Conservation (phyloP, 2,113 vertebrate genomes). For the Tychaedon coryphoeus region DNA sequence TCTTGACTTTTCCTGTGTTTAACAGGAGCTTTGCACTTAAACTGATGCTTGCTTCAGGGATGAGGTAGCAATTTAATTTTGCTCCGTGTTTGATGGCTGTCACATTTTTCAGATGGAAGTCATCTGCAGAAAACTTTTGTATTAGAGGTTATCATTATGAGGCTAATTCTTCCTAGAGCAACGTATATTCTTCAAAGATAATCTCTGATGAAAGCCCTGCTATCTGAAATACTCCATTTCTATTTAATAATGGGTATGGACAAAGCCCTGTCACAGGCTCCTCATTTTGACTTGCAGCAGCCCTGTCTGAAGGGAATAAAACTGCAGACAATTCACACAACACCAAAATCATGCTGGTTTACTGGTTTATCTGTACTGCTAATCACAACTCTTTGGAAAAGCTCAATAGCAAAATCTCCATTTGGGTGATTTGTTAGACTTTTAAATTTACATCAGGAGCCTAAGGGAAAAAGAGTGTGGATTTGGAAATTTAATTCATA, state of each 20-base stretch:
- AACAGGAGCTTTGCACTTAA: not conserved
- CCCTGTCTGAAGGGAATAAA: not conserved
- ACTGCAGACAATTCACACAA: not conserved
- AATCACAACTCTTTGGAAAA: not conserved
- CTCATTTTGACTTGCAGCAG: not conserved
- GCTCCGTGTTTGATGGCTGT: not conserved
- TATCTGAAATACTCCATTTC: not conserved
- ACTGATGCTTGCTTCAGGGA: not conserved
- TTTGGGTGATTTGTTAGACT: not conserved
- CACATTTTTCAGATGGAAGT: not conserved
- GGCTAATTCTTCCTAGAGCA: not conserved
- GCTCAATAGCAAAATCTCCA: not conserved
- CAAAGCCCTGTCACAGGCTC: not conserved
- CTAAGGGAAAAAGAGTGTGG: not conserved
- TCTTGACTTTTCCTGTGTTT: not conserved
- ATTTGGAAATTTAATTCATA: slow-evolving; percentile 3
- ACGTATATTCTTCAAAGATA: not conserved
- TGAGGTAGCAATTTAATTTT: not conserved
- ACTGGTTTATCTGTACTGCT: not conserved
- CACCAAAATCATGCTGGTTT: not conserved
- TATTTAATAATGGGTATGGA: not conserved
- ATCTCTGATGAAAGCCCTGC: not conserved
- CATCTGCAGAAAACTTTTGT: not conserved
- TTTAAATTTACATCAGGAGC: not conserved
- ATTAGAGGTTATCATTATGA: not conserved